phyloP scores from a whole-genome alignment of 2,888 invertebrate genomes.

The Melanostoma mellinum region DNA sequence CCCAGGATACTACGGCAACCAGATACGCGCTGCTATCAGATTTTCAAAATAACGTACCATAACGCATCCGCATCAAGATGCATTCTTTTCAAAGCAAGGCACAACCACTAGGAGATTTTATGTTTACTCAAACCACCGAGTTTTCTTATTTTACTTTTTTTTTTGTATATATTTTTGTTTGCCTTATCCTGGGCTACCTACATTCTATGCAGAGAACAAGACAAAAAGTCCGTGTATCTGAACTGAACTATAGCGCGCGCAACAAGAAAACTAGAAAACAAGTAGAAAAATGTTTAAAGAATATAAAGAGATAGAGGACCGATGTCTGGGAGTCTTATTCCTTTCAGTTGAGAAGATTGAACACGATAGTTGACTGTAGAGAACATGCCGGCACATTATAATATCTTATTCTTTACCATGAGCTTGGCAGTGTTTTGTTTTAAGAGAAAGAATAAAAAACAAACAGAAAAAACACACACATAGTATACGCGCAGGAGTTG shows the following conservation, averaged over 20 bases:
- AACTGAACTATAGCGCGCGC: conserved; percentile 26
- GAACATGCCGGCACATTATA: conserved; percentile 70
- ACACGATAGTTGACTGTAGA: conserved; percentile 68
- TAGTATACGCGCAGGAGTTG: conserved; percentile 14
- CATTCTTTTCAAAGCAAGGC: conserved; percentile 31
- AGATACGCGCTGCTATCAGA: conserved; percentile 64
- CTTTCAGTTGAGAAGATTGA: conserved; percentile 54
- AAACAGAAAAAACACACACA: conserved; percentile 5
- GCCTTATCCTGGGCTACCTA: conserved; percentile 29
- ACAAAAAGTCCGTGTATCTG: conserved; percentile 49
- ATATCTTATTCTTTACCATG: conserved; percentile 64
- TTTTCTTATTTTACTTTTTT: conserved; percentile 12
- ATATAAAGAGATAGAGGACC: conserved; percentile 37
- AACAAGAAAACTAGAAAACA: conserved; percentile 40
- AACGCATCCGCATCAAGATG: conserved; percentile 64
- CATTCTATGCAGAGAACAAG: conserved; percentile 23
- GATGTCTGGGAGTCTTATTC: conserved; percentile 40
- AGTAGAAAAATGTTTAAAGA: conserved; percentile 35
- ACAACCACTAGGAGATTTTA: conserved; percentile 12
- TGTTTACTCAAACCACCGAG: conserved; percentile 8
- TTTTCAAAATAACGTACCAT: conserved; percentile 54
- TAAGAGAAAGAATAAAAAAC: conserved; percentile 8
- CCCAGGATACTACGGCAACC: conserved; percentile 41
- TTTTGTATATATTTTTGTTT: not conserved
- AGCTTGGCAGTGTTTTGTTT: conserved; percentile 21